Conservation (phyloP, 2,888 invertebrate species). For the Galeopsomyia nigrocyanea region DNA sequence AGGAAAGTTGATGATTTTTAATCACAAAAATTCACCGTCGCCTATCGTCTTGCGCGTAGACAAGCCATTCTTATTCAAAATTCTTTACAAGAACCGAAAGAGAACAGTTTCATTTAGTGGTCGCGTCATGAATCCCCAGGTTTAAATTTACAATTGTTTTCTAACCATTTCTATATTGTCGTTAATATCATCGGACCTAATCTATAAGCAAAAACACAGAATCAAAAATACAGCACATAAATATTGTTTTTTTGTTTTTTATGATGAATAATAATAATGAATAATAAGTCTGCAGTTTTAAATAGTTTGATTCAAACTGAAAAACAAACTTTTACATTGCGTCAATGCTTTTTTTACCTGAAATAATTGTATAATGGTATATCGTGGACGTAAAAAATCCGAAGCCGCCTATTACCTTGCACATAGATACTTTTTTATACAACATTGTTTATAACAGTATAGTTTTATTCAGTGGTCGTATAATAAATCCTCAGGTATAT, state of each 20-base stretch:
- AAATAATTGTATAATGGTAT: no score
- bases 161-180: background rate
- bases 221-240: background rate
- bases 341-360: no score
- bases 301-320: no score
- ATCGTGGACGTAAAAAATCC: no score
- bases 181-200: no score
- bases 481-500: slow-evolving; percentile 38
- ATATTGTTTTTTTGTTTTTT: no score
- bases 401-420: slow-evolving; percentile 7
- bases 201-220: no score
- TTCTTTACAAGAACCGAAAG: slow-evolving; percentile 47
- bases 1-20: no score
- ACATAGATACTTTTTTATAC: slow-evolving; percentile 60
- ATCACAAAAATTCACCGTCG: no score
- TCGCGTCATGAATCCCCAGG: slow-evolving; percentile 31
- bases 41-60: slow-evolving; percentile 55
- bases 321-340: no score
- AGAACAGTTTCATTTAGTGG: slow-evolving; percentile 47
- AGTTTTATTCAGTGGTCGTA: slow-evolving; percentile 46
- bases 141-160: background rate
- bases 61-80: slow-evolving; percentile 58
- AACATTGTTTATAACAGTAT: slow-evolving; percentile 50
- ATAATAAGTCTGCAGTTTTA: no score
- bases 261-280: no score